Evolutionary conservation across 2,888 invertebrate species (phyloP), one percentile per base, ranked within the genome.

Genomic region (Lycia hirtaria): DNA sequence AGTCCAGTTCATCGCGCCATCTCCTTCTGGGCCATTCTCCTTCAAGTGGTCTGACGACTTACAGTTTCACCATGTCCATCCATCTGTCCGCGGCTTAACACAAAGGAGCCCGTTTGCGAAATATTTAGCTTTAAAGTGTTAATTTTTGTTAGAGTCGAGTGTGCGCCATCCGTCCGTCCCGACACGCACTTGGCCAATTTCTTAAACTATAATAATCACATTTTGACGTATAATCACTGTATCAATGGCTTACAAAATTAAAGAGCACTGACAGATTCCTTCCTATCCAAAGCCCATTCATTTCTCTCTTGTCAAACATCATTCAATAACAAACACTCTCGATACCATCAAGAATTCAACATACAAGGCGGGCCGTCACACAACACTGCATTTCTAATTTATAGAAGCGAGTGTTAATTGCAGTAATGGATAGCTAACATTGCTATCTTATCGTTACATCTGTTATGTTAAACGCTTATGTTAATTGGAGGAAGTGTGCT

Each of bases 341-440:
- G 57, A 65, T 63, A 60, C 28, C 53, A 62, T 63, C 61, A 57
- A 60, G 47, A 57, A 54, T 58, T 63, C 62, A 59, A 49, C 57
- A 64, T 76, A 79, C 73, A 83, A 80, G 80, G 80, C 76, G 73
- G 64, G 80, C 65, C 59, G 78, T 80, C 79, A 84, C 82, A 81
- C 76, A 67, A 69, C 68, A 71, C 70, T 71, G 78, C 69, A 30
- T 69, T 61, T 61, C 62, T 81, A 87, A 88, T 89, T 88, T 87
- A 89, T 84, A 77, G 80, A 59, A 57, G 62, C 69, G 81, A 79
- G 87, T 88, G 88, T 87, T 88, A 87, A 89, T 88, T 88, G 83
- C 78, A 73, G 78, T 80, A 84, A 86, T 83, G 87, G 81, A 87
- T 87, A 83, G 82, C 72, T 71, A 76, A 76, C 77, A 79, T 78